Percentiles rank a stretch among this genome's conserved stretches.
phyloP scores from a whole-genome alignment of 2,797 vertebrate species.

The Babyrousa celebensis region DNA sequence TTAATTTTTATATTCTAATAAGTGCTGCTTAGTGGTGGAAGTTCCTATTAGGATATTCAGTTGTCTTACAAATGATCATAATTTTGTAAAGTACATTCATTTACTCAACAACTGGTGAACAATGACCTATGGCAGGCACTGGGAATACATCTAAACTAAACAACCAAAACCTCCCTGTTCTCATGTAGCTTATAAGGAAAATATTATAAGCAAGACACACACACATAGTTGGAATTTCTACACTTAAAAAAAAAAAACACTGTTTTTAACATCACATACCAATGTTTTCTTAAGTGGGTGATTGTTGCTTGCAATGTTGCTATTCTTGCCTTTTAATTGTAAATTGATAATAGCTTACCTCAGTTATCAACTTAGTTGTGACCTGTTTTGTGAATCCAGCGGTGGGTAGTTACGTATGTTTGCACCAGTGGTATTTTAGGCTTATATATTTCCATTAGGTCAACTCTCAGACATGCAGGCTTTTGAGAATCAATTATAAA shows the following conservation, averaged over 20 bases:
- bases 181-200: neutral
- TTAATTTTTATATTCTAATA: neutral
- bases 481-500: constrained; percentile 17
- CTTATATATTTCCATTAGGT: neutral
- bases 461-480: neutral
- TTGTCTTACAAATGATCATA: neutral
- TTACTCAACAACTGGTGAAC: neutral
- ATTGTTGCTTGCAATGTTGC: neutral
- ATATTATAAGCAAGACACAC: neutral
- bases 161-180: neutral
- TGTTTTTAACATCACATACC: neutral
- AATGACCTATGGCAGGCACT: neutral
- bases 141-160: neutral
- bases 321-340: neutral
- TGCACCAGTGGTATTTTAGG: neutral
- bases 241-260: neutral
- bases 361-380: neutral
- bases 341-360: neutral
- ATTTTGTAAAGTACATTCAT: neutral
- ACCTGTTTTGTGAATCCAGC: neutral
- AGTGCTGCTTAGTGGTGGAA: neutral
- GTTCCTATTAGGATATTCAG: neutral
- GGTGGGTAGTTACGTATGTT: neutral
- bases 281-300: neutral
- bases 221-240: neutral